A percentile compares a stretch with the other conserved stretches of the same genome.
Evolutionary conservation across 2,113 vertebrate genomes (phyloP).

Genomic region (Salvator merianae): DNA sequence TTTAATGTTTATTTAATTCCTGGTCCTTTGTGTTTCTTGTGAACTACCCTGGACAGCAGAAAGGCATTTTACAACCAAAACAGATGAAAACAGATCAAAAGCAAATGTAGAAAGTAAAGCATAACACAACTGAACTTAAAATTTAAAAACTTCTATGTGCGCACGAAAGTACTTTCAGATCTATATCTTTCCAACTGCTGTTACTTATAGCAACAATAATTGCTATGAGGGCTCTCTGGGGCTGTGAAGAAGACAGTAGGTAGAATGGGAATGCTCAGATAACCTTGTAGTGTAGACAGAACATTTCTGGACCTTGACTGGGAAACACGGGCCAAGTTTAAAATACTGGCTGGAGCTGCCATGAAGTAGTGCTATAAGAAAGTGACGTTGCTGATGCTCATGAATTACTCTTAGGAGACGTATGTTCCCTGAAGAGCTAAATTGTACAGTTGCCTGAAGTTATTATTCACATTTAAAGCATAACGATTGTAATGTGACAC

Average conservation of each 20-base stretch:
- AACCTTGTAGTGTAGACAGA: neutral
- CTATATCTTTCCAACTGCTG: neutral
- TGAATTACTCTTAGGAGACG: neutral
- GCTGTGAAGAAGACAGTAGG: no score
- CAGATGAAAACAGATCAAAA: no score
- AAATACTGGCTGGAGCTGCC: neutral
- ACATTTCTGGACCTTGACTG: neutral
- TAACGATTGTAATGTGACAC: neutral
- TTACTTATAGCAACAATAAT: neutral
- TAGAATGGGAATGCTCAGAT: neutral
- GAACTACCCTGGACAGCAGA: no score
- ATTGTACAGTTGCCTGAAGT: neutral
- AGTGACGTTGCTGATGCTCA: neutral
- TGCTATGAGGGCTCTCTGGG: neutral
- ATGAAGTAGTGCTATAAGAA: neutral
- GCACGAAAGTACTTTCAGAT: neutral
- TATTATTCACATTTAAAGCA: neutral
- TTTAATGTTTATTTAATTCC: no score
- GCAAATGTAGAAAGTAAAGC: neutral
- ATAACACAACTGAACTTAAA: neutral
- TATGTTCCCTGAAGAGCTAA: neutral
- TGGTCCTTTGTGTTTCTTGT: no score
- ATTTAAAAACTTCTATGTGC: neutral
- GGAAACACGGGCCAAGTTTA: neutral
- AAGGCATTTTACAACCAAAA: no score